phyloP scores from a whole-genome alignment of 1,140 invertebrate species.

The Ephestia elutella region DNA sequence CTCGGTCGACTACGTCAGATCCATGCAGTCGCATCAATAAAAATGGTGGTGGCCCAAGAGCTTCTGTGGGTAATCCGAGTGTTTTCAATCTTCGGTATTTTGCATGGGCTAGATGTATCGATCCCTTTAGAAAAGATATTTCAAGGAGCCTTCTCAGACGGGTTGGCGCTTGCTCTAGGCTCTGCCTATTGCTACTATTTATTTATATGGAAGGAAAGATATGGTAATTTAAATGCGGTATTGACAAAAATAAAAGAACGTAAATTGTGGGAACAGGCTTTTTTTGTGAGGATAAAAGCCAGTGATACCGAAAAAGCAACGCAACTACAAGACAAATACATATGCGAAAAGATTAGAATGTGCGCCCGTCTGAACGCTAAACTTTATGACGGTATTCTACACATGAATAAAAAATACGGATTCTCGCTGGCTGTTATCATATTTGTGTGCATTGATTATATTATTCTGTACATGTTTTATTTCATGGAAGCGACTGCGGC shows the following conservation, averaged over 20 bases:
- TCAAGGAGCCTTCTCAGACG: constrained; percentile 35
- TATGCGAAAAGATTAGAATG: constrained; percentile 37
- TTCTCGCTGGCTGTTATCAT: constrained; percentile 35
- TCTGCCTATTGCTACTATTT: constrained; percentile 37
- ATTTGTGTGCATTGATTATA: constrained; percentile 26
- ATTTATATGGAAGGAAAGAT: constrained; percentile 28
- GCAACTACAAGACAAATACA: constrained; percentile 32
- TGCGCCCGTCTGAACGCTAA: constrained; percentile 43
- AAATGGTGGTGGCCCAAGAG: constrained; percentile 25
- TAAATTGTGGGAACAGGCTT: constrained; percentile 26
- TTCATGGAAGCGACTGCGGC: constrained; percentile 57
- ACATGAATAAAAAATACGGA: constrained; percentile 36
- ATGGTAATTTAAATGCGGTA: constrained; percentile 35
- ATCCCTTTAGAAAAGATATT: constrained; percentile 37
- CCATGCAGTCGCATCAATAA: constrained; percentile 18
- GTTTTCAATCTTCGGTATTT: constrained; percentile 31
- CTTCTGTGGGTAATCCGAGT: constrained; percentile 22
- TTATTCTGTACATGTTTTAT: constrained; percentile 48
- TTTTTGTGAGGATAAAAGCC: constrained; percentile 28
- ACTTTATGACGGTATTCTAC: constrained; percentile 31
- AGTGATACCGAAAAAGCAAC: constrained; percentile 19
- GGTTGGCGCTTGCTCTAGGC: constrained; percentile 28
- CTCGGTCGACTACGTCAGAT: constrained; percentile 25
- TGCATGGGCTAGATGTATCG: constrained; percentile 17
- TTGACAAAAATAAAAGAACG: constrained; percentile 29